Evolutionary conservation across 2,113 vertebrate species (phyloP).

Genomic region (Nibea coibor): DNA sequence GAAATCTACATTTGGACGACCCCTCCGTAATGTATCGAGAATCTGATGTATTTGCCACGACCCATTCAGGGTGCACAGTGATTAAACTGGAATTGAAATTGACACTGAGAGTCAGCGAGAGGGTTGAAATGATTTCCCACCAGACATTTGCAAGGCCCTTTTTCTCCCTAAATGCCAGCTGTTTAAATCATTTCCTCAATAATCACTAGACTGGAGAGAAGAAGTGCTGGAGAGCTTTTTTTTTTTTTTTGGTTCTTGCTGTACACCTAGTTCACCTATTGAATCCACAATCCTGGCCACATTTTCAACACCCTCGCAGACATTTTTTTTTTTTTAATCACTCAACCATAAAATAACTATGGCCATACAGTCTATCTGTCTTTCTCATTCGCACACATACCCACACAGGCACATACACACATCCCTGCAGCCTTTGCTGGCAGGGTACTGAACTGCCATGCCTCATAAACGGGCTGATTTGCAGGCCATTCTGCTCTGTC

Average conservation of each 20-base stretch:
- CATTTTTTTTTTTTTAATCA: constrained; percentile 8
- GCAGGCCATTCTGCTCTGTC: constrained; percentile 67
- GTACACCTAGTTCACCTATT: constrained; percentile 24
- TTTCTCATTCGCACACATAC: constrained; percentile 7
- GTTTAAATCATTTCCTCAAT: constrained; percentile 60
- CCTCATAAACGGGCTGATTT: constrained; percentile 78
- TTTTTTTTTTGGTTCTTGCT: constrained; percentile 15
- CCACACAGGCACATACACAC: constrained; percentile 24
- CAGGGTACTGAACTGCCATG: constrained; percentile 47
- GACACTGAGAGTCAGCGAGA: constrained; percentile 43
- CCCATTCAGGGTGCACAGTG: constrained; percentile 38
- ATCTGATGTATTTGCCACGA: constrained; percentile 34
- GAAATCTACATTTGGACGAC: constrained; percentile 58
- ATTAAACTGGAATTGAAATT: constrained; percentile 64
- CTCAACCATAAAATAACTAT: constrained; percentile 37
- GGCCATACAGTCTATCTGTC: not conserved
- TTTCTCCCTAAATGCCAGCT: constrained; percentile 56
- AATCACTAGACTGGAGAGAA: constrained; percentile 37
- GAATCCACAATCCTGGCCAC: constrained; percentile 16
- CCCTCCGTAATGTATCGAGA: constrained; percentile 17
- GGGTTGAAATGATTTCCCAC: constrained; percentile 69
- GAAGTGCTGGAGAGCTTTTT: constrained; percentile 22
- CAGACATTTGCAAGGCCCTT: constrained; percentile 32
- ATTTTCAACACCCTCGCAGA: not conserved
- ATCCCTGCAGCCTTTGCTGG: constrained; percentile 50